Conservation (phyloP, 2,888 invertebrate species). For the Mythimna pallens region DNA sequence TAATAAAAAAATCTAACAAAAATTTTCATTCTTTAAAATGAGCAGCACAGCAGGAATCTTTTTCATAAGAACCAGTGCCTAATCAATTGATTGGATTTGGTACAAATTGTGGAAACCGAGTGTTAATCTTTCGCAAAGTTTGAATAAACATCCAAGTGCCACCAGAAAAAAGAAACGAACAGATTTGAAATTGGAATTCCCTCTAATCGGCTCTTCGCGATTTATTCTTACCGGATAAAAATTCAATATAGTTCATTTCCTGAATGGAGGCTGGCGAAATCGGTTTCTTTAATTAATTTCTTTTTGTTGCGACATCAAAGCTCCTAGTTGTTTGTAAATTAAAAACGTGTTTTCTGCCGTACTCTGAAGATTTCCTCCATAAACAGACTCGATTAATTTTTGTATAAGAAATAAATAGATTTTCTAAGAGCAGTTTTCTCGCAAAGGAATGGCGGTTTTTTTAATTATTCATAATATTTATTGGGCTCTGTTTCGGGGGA, state of each 20-base stretch:
- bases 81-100: conserved; percentile 50
- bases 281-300: conserved; percentile 66
- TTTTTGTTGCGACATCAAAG: conserved; percentile 67
- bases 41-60: conserved; percentile 8
- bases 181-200: conserved; percentile 61
- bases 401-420: conserved; percentile 59
- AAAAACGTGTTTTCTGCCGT: conserved; percentile 73
- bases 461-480: conserved; percentile 66
- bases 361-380: conserved; percentile 66
- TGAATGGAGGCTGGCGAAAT: conserved; percentile 50
- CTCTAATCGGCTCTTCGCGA: conserved; percentile 69
- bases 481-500: conserved; percentile 44
- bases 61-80: conserved; percentile 14
- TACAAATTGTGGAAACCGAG: conserved; percentile 47
- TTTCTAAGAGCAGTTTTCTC: conserved; percentile 45
- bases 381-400: conserved; percentile 66
- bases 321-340: conserved; percentile 71
- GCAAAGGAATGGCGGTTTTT: conserved; percentile 45
- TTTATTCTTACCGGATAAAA: conserved; percentile 69
- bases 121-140: conserved; percentile 58
- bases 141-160: conserved; percentile 53
- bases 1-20: background rate
- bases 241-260: conserved; percentile 71
- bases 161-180: conserved; percentile 40
- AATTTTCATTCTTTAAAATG: conserved; percentile 5